phyloP scores from a whole-genome alignment of 2,888 invertebrate species.

The Acronicta psi region DNA sequence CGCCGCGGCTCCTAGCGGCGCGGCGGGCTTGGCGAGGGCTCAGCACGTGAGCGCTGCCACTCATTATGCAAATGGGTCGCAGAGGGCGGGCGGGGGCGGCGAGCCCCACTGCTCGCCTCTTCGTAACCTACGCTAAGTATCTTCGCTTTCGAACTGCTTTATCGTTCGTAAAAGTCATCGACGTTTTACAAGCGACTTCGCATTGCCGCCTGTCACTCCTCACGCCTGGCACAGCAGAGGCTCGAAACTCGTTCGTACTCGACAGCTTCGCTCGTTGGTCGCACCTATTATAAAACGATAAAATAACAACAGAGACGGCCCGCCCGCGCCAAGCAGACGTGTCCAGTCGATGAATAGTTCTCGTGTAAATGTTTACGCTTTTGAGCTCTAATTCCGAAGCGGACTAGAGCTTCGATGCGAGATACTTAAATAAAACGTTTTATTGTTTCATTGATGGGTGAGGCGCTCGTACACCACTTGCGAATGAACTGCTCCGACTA shows the following conservation, averaged over 20 bases:
- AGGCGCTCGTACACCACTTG: constrained; percentile 22
- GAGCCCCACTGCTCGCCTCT: constrained; percentile 35
- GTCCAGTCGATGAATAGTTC: constrained; percentile 47
- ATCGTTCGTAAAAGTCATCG: constrained; percentile 24
- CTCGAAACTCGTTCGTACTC: too few species aligned
- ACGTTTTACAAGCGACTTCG: constrained; percentile 18
- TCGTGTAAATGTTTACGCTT: constrained; percentile 65
- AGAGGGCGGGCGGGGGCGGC: constrained; percentile 40
- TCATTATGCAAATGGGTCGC: constrained; percentile 82
- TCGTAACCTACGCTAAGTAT: constrained; percentile 24
- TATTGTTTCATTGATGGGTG: constrained; percentile 48
- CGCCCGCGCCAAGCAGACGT: constrained; percentile 40
- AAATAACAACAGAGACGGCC: constrained; percentile 25
- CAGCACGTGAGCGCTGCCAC: constrained; percentile 58
- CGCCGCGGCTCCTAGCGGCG: neutral
- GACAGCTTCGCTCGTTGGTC: neutral
- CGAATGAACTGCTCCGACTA: constrained; percentile 20
- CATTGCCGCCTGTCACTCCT: constrained; percentile 1
- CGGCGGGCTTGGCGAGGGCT: constrained; percentile 41
- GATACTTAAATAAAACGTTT: constrained; percentile 47
- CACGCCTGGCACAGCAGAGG: neutral
- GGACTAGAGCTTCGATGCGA: constrained; percentile 37
- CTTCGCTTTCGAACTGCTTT: constrained; percentile 27
- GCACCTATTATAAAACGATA: constrained; percentile 27
- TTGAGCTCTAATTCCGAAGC: constrained; percentile 52